Base-by-base conservation (phyloP, 2,888 invertebrate species). In the Hemithea aestivaria region DNA sequence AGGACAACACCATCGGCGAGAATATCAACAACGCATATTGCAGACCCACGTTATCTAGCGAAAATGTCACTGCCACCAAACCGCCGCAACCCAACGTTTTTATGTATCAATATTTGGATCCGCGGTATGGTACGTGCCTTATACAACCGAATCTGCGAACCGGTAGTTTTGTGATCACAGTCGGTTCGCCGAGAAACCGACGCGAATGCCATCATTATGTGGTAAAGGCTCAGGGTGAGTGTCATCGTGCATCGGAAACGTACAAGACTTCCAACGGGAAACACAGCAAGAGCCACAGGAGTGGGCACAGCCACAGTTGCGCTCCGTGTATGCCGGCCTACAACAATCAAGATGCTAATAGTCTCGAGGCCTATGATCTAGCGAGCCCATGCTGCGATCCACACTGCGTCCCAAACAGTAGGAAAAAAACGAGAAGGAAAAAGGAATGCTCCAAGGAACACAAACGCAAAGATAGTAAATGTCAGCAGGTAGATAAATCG, bases 331-430 rank as follows among this genome's bases (percentile, higher is more conserved):
- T 93, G 62, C 91, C 92, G 1, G 87, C 90, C 22, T 79, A 87
- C 39, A 89, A 83, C 44, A 90, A 90, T 63, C 90, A 90, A 54
- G 95, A 94, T 55, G 92, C 92, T 40, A 92, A 92, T 27, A 95
- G 94, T 59, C 82, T 95, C 35, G 95, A 95, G 68, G 95, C 95
- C 2, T 96, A 96, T 56, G 95, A 95, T 66, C 80, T 95, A 30
- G 95, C 95, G 0, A 94, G 94, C 65, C 94, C 95, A 0, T 95
- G 95, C 64, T 95, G 95, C 69, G 94, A 95, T 69, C 93, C 95
- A 0, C 93, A 94, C 54, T 96, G 95, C 66, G 94, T 95, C 30
- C 95, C 95, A 2, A 91, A 91, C 35, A 79, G 79, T 53, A 63
- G 78, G 70, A 84, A 84, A 55, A 84, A 85, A 58, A 59, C 73